Evolutionary conservation across 2,797 vertebrate species (phyloP), one percentile per base, ranked within the genome.

Genomic region (Potorous gilbertii): DNA sequence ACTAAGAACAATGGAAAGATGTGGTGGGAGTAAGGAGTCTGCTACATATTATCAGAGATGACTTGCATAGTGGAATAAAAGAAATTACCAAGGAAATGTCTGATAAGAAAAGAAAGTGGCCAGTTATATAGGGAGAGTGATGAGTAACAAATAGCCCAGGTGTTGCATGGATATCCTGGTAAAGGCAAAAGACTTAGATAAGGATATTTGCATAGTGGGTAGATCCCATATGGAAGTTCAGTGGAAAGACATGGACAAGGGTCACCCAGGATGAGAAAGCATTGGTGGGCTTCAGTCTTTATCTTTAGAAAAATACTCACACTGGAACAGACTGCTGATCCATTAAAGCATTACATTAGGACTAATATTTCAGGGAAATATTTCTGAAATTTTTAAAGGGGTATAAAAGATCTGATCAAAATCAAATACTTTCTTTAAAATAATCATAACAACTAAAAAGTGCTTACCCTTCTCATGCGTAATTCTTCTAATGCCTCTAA

Each of bases 401-500:
- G 50, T 29, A 29, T 6, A 1, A 95, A 96, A 94, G 92, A 94
- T 66, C 0, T 34, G 10, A 11, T 90, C 46, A 93, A 95, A 94
- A 96, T 55, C 55, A 97, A 95, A 31, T 93, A 95, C 29, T 95
- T 24, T 92, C 55, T 57, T 90, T 94, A 56, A 93, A 94, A 91
- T 91, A 81, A 62, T 34, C 1, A 40, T 90, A 90, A 1, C 0
- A 96, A 92, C 0, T 54, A 87, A 96, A 97, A 97, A 8, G 91
- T 54, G 28, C 97, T 95, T 99, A 99, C 99, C 99, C 99, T 99
- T 97, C 98, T 98, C 95, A 99, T 99, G 91, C 99, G 99, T 95
- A 99, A 98, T 96, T 99, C 99, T 98, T 99, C 99, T 31, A 99
- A 96, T 91, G 98, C 98, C 97, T 99, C 99, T n/a, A 99, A 96